Base-by-base conservation (phyloP, 2,113 vertebrate genomes). In the Eudorcas thomsonii region DNA sequence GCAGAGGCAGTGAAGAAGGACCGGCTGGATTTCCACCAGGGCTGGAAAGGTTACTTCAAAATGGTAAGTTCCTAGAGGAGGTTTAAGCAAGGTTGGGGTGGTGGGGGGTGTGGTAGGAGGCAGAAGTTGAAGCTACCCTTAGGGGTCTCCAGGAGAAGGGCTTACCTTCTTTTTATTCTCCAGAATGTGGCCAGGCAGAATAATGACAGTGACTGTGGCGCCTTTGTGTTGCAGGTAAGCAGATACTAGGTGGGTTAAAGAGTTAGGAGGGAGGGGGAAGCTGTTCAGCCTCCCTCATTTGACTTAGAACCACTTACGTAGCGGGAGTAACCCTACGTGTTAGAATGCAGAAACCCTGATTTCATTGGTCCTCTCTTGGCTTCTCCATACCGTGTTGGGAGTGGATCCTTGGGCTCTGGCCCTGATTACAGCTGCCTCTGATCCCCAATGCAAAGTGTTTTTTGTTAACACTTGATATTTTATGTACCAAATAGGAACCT, bases 201-300 rank as follows among this genome's bases (percentile, higher is more conserved):
- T 98, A 99, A 99, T 45, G 99, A 99, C 99, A 99, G 99, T 39
- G 99, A 99, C 98, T 99, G 99, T 86, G 99, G 99, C 1, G 99
- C 99, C 30, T 99, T 99, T 90, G 99, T 99, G 92, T 98, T 99
- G 62, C 99, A 99, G 99, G 99, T 99, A 93, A 98, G 99, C 11
- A 84, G 43, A 21, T 36, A 21, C 30, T 80, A 88, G 19, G 74
- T 60, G 80, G 64, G 23, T 50, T 50, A 57, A 81, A 62, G 57
- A 14, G 21, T n/a, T 83, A 77, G n/a, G 60, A 82, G 52, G 55
- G 82, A 78, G 52, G 67, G 1, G 84, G 84, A n/a, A 54, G 33
- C 39, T 50, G 10, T 62, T 78, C 1, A 15, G 28, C n/a, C 45
- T 54, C 43, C 30, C 45, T 91, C 25, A 62, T 36, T 91, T 97